These are phyloP conservation scores for Meghimatium bilineatum DNA, from an alignment of 2,888 invertebrate genomes.

Conservation along the genomic window DNA sequence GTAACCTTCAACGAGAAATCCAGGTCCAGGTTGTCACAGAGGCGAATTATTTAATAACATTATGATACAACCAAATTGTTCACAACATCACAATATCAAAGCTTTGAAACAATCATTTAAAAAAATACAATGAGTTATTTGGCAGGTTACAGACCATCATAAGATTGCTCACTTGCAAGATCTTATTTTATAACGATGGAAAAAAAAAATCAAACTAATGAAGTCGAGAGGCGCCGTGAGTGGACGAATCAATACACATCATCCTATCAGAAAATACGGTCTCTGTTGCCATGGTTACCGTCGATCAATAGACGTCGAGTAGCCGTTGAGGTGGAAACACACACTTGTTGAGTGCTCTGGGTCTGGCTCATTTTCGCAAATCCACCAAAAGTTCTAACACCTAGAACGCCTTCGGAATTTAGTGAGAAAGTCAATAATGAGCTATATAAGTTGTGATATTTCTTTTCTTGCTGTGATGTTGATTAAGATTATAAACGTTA, in stretches of 20 bases:
- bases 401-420: not conserved
- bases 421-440: not conserved
- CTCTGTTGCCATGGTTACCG: constrained; percentile 17
- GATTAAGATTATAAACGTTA: too few species aligned
- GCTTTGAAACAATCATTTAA: too few species aligned
- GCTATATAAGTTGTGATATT: not conserved
- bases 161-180: not conserved
- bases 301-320: constrained; percentile 3
- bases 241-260: constrained; percentile 1
- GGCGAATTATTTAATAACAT: too few species aligned
- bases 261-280: constrained; percentile 1
- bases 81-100: too few species aligned
- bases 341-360: not conserved
- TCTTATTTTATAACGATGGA: not conserved
- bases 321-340: not conserved
- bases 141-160: not conserved
- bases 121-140: not conserved
- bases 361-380: not conserved
- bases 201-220: not conserved
- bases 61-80: too few species aligned
- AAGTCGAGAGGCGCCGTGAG: not conserved
- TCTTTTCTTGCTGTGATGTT: too few species aligned
- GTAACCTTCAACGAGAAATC: too few species aligned
- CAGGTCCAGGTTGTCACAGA: too few species aligned
- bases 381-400: not conserved